These are phyloP conservation scores for Heteropelma amictum DNA, from an alignment of 2,888 invertebrate species.

Conservation along the genomic window DNA sequence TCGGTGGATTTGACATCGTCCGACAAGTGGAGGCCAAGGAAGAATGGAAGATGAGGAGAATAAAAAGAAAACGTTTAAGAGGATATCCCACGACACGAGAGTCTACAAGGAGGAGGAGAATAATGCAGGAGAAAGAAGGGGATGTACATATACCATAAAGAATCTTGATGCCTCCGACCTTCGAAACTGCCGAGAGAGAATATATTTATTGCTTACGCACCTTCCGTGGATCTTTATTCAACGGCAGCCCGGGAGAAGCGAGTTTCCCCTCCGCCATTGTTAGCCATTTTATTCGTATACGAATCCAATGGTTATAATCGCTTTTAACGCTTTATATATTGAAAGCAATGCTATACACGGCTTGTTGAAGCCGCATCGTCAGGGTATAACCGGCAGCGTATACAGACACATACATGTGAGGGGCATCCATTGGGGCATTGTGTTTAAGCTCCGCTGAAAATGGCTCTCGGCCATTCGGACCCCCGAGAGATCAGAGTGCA, in stretches of 20 bases:
- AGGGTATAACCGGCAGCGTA: slow-evolving; percentile 19
- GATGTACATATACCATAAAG: too few species aligned
- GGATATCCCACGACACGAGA: slow-evolving; percentile 22
- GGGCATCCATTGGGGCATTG: slow-evolving; percentile 59
- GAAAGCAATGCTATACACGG: slow-evolving; percentile 50
- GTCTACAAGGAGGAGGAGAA: slow-evolving; percentile 37
- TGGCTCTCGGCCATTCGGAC: slow-evolving; percentile 22
- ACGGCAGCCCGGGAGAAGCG: slow-evolving; percentile 21
- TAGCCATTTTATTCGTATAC: slow-evolving; percentile 72
- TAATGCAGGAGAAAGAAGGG: slow-evolving; percentile 46
- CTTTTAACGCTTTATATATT: slow-evolving; percentile 74
- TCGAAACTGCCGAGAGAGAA: slow-evolving; percentile 25
- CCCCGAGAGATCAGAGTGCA: background rate
- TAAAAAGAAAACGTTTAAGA: slow-evolving; percentile 26
- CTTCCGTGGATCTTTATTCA: slow-evolving; percentile 47
- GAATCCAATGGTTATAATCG: slow-evolving; percentile 72
- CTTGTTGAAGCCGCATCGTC: slow-evolving; percentile 9
- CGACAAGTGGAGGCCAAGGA: slow-evolving; percentile 12
- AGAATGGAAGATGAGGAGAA: slow-evolving; percentile 8
- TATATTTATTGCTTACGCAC: slow-evolving; percentile 43
- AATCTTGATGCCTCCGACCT: slow-evolving; percentile 47
- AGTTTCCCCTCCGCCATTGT: slow-evolving; percentile 64
- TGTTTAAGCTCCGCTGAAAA: slow-evolving; percentile 46
- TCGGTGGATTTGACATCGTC: slow-evolving; percentile 24
- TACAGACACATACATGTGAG: too few species aligned